phyloP scores from a whole-genome alignment of 1,140 invertebrate species.

The Neodiprion fabricii region DNA sequence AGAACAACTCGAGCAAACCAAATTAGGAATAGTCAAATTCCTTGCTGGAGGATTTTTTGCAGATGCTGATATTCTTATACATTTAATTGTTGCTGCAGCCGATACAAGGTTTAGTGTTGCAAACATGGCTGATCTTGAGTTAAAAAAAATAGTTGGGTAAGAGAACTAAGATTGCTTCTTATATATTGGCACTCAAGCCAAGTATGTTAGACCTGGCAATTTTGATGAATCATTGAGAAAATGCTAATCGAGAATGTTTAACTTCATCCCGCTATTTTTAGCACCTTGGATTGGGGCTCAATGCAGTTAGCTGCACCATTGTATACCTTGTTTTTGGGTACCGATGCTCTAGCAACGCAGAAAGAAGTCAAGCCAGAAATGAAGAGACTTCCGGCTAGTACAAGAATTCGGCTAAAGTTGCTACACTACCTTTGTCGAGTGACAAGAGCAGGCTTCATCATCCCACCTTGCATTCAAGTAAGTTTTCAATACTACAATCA shows the following conservation, averaged over 20 bases:
- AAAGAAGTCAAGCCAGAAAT: slow-evolving; percentile 67
- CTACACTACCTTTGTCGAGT: slow-evolving; percentile 84
- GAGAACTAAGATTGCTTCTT: slow-evolving; percentile 19
- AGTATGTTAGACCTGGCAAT: neutral
- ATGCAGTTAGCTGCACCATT: slow-evolving; percentile 73
- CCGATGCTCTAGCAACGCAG: slow-evolving; percentile 65
- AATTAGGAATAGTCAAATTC: slow-evolving; percentile 84
- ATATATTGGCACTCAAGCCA: slow-evolving; percentile 16
- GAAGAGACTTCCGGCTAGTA: slow-evolving; percentile 76
- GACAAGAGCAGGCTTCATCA: slow-evolving; percentile 77
- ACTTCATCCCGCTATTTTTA: slow-evolving; percentile 48
- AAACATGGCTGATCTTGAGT: slow-evolving; percentile 76
- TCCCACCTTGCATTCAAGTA: slow-evolving; percentile 82
- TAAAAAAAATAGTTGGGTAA: slow-evolving; percentile 76
- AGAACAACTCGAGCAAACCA: slow-evolving; percentile 83
- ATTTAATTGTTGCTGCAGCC: slow-evolving; percentile 83
- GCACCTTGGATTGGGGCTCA: slow-evolving; percentile 79
- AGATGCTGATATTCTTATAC: slow-evolving; percentile 76
- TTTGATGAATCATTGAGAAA: too few species aligned
- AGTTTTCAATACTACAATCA: slow-evolving; percentile 18
- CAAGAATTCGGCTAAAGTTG: slow-evolving; percentile 83
- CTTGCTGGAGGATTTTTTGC: slow-evolving; percentile 78
- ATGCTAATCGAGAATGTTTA: neutral
- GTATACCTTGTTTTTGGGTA: slow-evolving; percentile 81
- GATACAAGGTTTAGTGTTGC: slow-evolving; percentile 86